A percentile compares a stretch with the other conserved stretches of the same genome.
Evolutionary conservation across 2,797 vertebrate species (phyloP).

Genomic region (Aphelocoma californica): DNA sequence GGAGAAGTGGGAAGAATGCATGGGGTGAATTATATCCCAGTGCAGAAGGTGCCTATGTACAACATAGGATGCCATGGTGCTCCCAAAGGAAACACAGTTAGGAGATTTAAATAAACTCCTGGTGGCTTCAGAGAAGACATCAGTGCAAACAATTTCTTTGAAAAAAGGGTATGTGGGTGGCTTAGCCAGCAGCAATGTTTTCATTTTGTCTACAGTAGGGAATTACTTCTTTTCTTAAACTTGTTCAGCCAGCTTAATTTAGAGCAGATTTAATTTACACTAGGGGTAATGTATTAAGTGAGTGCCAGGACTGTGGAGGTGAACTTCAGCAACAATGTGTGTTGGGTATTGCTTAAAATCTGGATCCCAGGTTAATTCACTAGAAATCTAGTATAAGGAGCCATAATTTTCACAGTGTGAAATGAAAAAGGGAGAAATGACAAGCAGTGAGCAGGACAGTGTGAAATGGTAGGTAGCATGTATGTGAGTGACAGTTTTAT

Average conservation of each 20-base stretch:
- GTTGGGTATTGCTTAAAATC: background rate
- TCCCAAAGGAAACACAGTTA: background rate
- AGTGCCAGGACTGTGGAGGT: background rate
- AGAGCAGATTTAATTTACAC: background rate
- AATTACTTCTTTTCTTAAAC: conserved; percentile 5
- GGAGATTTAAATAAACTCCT: background rate
- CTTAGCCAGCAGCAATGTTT: conserved; percentile 17
- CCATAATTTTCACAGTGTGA: background rate
- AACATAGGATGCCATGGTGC: background rate
- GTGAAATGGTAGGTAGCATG: background rate
- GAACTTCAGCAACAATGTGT: background rate
- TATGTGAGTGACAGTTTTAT: background rate
- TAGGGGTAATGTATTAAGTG: background rate
- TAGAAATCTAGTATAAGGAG: background rate
- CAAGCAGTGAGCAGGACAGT: background rate
- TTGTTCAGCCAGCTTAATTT: background rate
- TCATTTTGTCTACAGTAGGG: background rate
- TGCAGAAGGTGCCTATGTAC: background rate
- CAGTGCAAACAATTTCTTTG: background rate
- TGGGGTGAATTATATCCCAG: background rate
- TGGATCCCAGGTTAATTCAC: background rate
- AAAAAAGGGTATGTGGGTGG: conserved; percentile 14
- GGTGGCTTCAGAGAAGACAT: background rate
- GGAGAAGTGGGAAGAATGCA: background rate
- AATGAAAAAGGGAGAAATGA: background rate